These are phyloP conservation scores for Syncerus caffer DNA, from an alignment of 2,797 vertebrate genomes.

Conservation along the genomic window DNA sequence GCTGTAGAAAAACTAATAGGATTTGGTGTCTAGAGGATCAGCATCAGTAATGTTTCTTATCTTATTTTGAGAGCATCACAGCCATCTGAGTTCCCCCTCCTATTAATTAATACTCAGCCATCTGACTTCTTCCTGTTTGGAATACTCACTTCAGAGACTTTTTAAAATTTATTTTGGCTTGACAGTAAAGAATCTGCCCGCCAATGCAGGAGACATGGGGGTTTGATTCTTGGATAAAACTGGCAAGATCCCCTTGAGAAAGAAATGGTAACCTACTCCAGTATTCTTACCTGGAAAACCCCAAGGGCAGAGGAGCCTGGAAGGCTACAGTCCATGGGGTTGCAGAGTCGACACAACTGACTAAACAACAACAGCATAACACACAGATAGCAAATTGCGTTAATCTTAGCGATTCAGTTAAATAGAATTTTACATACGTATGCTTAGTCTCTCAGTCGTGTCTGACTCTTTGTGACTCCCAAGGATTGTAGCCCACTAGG, in stretches of 20 bases:
- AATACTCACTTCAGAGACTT: background rate
- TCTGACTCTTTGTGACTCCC: background rate
- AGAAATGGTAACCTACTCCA: background rate
- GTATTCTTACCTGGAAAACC: background rate
- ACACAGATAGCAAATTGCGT: background rate
- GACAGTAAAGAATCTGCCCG: background rate
- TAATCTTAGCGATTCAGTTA: background rate
- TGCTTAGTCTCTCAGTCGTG: background rate
- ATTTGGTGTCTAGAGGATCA: background rate
- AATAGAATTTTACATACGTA: rapidly evolving
- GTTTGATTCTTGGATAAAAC: background rate
- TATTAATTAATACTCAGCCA: background rate
- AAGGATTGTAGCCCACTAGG: background rate
- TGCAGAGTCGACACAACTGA: background rate
- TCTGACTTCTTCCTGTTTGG: background rate
- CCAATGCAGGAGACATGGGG: background rate
- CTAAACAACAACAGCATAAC: background rate
- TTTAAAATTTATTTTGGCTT: background rate
- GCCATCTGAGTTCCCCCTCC: background rate
- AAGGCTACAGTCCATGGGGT: background rate
- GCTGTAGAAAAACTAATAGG: background rate
- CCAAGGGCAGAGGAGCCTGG: background rate
- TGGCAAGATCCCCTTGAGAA: background rate
- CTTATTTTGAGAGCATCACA: background rate
- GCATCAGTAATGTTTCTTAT: background rate